phyloP scores from a whole-genome alignment of 2,113 vertebrate species.

The Gallinago jamesoni region DNA sequence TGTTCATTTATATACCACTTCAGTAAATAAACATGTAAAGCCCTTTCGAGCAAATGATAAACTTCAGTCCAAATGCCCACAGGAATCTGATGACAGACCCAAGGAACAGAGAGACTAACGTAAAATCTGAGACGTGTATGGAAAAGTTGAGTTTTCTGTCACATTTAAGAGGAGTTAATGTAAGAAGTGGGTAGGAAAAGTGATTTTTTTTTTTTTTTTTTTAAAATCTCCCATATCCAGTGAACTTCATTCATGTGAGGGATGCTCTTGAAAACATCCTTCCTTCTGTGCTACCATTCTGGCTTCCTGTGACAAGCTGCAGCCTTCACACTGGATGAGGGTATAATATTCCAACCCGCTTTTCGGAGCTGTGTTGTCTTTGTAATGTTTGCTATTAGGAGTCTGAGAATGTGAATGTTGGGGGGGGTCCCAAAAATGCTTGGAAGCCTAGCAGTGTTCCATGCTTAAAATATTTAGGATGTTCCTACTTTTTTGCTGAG shows the following conservation, averaged over 20 bases:
- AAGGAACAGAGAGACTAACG: background rate
- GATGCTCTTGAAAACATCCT: background rate
- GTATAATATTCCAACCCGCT: background rate
- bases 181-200: background rate
- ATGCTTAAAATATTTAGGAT: background rate
- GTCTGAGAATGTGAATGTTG: background rate
- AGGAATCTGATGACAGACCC: background rate
- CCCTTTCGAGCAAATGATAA: background rate
- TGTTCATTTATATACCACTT: background rate
- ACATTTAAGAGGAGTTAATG: background rate
- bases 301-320: background rate
- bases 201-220: background rate
- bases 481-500: background rate
- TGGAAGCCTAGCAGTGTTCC: background rate
- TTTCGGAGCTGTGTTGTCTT: background rate
- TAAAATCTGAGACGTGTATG: background rate
- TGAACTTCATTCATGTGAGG: background rate
- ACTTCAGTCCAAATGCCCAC: background rate
- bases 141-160: background rate
- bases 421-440: background rate
- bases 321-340: background rate
- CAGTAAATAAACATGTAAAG: conserved; percentile 1
- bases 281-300: background rate
- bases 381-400: background rate
- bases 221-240: background rate